Conservation (phyloP, 2,113 vertebrate genomes). For the Silurus asotus region DNA sequence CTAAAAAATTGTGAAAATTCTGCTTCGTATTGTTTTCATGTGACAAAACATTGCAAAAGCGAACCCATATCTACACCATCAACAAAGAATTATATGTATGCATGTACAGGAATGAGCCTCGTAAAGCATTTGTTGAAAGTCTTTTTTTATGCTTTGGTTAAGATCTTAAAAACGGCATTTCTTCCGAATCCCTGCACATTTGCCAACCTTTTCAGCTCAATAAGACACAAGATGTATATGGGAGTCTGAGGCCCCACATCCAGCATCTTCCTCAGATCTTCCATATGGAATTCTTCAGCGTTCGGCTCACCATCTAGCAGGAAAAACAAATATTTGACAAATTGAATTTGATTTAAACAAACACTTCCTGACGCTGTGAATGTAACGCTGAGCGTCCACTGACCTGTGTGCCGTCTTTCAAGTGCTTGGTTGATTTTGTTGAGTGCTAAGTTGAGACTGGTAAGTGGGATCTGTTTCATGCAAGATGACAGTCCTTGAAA, state of each 20-base stretch:
- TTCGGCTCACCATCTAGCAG: slow-evolving; percentile 53
- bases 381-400: slow-evolving; percentile 13
- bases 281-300: slow-evolving; percentile 54
- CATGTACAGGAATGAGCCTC: not conserved
- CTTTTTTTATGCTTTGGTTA: slow-evolving; percentile 42
- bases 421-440: slow-evolving; percentile 64
- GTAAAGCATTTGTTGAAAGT: not conserved
- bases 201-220: slow-evolving; percentile 66
- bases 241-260: slow-evolving; percentile 59
- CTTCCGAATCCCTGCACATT: slow-evolving; percentile 54
- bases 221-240: slow-evolving; percentile 66
- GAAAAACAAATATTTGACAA: not conserved
- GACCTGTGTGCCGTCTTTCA: slow-evolving; percentile 53
- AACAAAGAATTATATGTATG: not conserved
- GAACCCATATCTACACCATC: not conserved
- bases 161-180: slow-evolving; percentile 61
- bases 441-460: slow-evolving; percentile 67
- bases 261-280: slow-evolving; percentile 63
- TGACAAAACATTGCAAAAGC: not conserved
- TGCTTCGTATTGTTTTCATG: not conserved
- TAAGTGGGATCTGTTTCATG: slow-evolving; percentile 67
- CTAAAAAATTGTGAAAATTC: not conserved
- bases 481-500: slow-evolving; percentile 65
- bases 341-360: not conserved
- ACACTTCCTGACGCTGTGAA: not conserved